A percentile compares a stretch with the other conserved stretches of the same genome.
Evolutionary conservation across 2,888 invertebrate species (phyloP).

Genomic region (Rosalia funebris): DNA sequence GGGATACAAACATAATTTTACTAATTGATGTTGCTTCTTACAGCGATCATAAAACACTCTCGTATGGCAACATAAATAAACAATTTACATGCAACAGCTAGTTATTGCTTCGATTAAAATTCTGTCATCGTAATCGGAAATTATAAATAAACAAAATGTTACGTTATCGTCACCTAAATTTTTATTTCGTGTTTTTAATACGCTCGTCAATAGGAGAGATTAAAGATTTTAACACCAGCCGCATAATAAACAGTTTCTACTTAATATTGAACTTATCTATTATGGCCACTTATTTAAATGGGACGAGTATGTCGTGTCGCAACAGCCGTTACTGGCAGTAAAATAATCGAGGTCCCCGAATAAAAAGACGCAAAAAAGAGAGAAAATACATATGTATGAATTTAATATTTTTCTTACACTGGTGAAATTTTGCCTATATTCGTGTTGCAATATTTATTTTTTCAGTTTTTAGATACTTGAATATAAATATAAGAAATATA

Average conservation of each 20-base stretch:
- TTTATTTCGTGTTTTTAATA: conserved; percentile 8
- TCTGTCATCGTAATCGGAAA: conserved; percentile 5
- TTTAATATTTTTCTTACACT: no score
- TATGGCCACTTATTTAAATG: conserved; percentile 10
- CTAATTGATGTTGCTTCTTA: not conserved
- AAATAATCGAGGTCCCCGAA: no score
- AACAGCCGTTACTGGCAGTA: no score
- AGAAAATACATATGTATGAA: no score
- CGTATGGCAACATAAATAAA: not conserved
- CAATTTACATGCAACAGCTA: not conserved
- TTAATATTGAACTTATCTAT: conserved; percentile 1
- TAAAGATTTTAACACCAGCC: conserved; percentile 8
- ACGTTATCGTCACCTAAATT: conserved; percentile 5
- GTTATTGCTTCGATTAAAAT: conserved; percentile 8
- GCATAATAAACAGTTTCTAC: not conserved
- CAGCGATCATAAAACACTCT: not conserved
- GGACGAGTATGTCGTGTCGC: not conserved
- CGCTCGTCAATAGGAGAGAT: conserved; percentile 6
- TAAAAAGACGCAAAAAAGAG: no score
- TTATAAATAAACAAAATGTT: conserved; percentile 9
- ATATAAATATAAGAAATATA: no score
- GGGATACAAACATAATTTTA: not conserved
- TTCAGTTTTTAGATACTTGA: no score
- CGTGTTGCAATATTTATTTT: no score
- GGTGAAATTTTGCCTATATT: no score